Base-by-base conservation (phyloP, 2,113 vertebrate species). In the Lycaon pictus region DNA sequence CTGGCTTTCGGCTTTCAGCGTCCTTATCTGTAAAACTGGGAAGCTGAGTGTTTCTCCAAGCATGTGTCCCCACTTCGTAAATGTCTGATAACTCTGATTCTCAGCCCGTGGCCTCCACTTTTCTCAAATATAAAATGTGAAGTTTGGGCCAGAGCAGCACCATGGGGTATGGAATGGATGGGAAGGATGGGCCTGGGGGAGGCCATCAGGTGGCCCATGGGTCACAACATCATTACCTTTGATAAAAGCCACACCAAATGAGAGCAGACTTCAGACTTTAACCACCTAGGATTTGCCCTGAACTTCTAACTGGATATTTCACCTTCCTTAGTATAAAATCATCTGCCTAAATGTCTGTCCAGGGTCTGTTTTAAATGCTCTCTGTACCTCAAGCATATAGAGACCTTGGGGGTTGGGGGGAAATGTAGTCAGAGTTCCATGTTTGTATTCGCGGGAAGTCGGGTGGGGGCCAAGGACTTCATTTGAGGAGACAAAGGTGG, bases 311-410 rank as follows among this genome's bases (percentile, higher is more conserved):
- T 13, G 63, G 12, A 48, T 77, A 17, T 32, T 2, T 51, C 32
- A 82, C 35, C 83, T 95, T 84, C 74, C 79, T 65, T 89, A 43
- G 65, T 65, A 29, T 90, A 43, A 72, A 89, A 82, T 86, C n/a
- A 15, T 58, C 82, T 81, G 2, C 83, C 65, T 62, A 55, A 83
- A 32, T 60, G 56, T 60, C 53, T 92, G 27, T 10, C 58, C 19
- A 11, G 25, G 56, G 16, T 29, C 65, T 29, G 43, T 80, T 96
- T 82, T 51, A 60, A 93, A 63, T 55, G 65, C 74, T 71, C 43
- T n/a, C 79, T 17, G 0, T 37, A 69, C n/a, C 60, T 94, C 88
- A 84, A 23, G n/a, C n/a, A 19, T 29, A 13, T 37, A 22, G 74
- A 92, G 43, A 51, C 37, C 1, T 32, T 1, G 51, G 51, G 32